Conservation (phyloP, 2,888 invertebrate genomes). For the Erebia ligea region DNA sequence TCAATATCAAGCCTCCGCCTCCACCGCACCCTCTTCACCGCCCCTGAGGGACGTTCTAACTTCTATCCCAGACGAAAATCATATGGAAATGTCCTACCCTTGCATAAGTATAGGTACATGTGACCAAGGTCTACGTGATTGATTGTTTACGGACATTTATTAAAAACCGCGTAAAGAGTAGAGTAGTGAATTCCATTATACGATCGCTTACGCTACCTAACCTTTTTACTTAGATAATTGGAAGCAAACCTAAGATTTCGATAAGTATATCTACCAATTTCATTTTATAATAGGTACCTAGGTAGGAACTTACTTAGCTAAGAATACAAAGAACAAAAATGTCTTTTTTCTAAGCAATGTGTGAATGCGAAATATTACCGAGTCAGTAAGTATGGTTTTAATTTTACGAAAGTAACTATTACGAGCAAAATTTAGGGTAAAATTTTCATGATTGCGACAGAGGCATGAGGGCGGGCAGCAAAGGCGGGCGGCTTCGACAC, state of each 20-base stretch:
- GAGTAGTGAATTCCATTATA: not conserved
- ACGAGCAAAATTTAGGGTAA: slow-evolving; percentile 5
- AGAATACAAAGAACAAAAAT: too few relatives aligned
- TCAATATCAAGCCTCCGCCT: slow-evolving; percentile 80
- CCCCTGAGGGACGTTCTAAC: slow-evolving; percentile 62
- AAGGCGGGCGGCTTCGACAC: slow-evolving; percentile 45
- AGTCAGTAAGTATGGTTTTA: too few relatives aligned
- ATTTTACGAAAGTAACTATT: too few relatives aligned
- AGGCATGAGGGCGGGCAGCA: slow-evolving; percentile 33
- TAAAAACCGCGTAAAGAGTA: not conserved
- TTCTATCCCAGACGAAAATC: slow-evolving; percentile 65
- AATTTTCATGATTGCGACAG: slow-evolving; percentile 26
- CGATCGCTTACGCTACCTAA: not conserved
- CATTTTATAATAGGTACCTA: too few relatives aligned
- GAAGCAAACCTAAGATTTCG: not conserved
- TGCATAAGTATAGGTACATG: slow-evolving; percentile 31
- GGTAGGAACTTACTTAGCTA: too few relatives aligned
- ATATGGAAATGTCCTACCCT: slow-evolving; percentile 58
- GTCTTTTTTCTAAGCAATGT: too few relatives aligned
- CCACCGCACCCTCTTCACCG: slow-evolving; percentile 54
- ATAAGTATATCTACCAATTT: not conserved
- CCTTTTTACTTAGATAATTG: not conserved
- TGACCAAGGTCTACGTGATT: slow-evolving; percentile 11
- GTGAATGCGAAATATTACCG: too few relatives aligned
- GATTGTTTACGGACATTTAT: not conserved